Evolutionary conservation across 2,113 vertebrate species (phyloP).

Genomic region (Taurulus bubalis): DNA sequence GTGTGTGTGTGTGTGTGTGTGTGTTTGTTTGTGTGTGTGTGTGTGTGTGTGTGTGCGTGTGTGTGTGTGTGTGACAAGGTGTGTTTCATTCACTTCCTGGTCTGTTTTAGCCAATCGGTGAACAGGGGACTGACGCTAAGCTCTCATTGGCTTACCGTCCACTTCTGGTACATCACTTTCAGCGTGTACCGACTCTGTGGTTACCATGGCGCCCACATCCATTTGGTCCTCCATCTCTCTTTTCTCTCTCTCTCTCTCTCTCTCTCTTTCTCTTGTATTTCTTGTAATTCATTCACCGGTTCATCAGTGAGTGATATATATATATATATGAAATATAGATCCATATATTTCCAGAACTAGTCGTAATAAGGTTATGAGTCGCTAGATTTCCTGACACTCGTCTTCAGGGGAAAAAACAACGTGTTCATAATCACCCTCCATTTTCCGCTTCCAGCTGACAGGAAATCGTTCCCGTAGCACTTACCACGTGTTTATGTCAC

Average conservation of each 20-base stretch:
- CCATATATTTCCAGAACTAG: no score
- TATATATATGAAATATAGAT: no score
- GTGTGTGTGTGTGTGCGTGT: slow-evolving; percentile 1
- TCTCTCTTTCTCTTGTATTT: neutral
- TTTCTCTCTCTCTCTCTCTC: neutral
- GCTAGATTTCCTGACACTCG: no score
- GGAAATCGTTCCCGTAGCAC: neutral
- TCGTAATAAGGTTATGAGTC: no score
- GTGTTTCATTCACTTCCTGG: slow-evolving; percentile 36
- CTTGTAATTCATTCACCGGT: no score
- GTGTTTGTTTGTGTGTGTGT: slow-evolving; percentile 2
- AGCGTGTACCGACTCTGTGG: slow-evolving; percentile 23
- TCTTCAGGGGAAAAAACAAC: no score
- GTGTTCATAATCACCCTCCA: no score
- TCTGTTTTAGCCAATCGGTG: slow-evolving; percentile 24
- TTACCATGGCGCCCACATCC: slow-evolving; percentile 41
- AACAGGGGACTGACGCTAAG: neutral
- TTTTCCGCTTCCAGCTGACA: no score
- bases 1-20: slow-evolving; percentile 4
- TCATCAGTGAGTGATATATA: no score
- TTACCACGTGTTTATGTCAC: neutral
- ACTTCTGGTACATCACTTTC: neutral
- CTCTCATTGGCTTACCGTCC: slow-evolving; percentile 15
- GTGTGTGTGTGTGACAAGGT: slow-evolving; percentile 18
- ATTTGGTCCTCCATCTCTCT: slow-evolving; percentile 14